Evolutionary conservation across 2,888 invertebrate species (phyloP).

Genomic region (Nomada ruficornis): DNA sequence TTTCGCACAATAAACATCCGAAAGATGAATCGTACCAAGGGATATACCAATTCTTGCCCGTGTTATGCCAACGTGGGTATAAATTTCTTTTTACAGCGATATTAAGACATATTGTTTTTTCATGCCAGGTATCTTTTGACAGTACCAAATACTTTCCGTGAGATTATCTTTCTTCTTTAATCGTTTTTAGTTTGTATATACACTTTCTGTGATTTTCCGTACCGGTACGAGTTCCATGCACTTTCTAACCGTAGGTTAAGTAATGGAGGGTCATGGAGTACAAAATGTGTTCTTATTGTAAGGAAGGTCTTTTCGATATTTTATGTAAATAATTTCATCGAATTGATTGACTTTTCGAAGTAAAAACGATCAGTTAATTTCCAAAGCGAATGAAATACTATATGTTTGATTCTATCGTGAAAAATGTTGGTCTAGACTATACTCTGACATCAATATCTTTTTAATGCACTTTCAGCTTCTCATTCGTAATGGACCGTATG

Average conservation of each 20-base stretch:
- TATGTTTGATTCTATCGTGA: background rate
- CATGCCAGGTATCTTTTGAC: conserved; percentile 42
- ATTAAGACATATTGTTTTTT: conserved; percentile 28
- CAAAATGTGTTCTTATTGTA: background rate
- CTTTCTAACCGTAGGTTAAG: background rate
- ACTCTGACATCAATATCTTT: conserved; percentile 4
- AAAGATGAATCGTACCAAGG: conserved; percentile 40
- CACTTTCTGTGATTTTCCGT: background rate
- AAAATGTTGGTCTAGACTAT: background rate
- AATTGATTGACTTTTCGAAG: background rate
- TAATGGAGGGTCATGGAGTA: conserved; percentile 7
- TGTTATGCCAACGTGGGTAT: conserved; percentile 27
- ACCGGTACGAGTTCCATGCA: background rate
- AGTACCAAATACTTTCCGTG: conserved; percentile 28
- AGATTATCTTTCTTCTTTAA: conserved; percentile 6
- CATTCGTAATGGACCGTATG: conserved; percentile 76
- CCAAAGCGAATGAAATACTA: background rate
- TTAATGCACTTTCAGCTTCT: conserved; percentile 52
- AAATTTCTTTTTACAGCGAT: conserved; percentile 23
- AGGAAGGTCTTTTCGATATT: background rate
- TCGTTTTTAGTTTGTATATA: background rate
- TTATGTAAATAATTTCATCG: background rate
- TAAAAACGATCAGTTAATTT: background rate
- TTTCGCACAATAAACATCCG: conserved; percentile 29
- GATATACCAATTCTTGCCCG: conserved; percentile 4